Evolutionary conservation across 1,140 invertebrate species (phyloP), one percentile per base, ranked within the genome.

Genomic region (Aplysia californica): DNA sequence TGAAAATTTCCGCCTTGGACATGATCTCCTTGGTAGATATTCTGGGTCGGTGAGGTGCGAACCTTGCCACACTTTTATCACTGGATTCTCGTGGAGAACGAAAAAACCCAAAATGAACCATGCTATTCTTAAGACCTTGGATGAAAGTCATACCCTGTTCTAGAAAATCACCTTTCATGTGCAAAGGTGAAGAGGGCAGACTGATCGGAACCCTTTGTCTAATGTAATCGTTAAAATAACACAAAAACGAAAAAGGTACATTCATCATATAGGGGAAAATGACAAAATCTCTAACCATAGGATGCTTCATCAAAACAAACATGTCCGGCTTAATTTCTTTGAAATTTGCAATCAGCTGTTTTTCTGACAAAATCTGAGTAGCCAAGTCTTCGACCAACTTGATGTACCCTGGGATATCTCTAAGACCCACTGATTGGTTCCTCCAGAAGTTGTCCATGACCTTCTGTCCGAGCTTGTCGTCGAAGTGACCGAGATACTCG

Each of bases 161-260:
- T 4, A 20, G 33, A 21, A 70, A 15, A 6, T 31, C 29, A 33
- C 23, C 33, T 31, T n/a, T 18, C 1, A 36, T 18, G 3, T 18
- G 29, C 55, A 41, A 70, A 26, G 68, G 33, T 29, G 68, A 56
- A 21, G 68, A 39, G 2, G 68, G 20, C 15, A 35, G 68, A n/a
- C n/a, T n/a, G n/a, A n/a, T n/a, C n/a, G n/a, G n/a, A n/a, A n/a
- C n/a, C n/a, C n/a, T n/a, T n/a, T n/a, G 44, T 70, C 4, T 56
- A 39, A 20, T 41, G 68, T 56, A 70, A 35, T 70, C 68, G 38
- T 56, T 70, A 23, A 70, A 56, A 3, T 41, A 35, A 56, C 68
- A 35, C 26, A 70, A n/a, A 20, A n/a, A 35, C 2, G 23, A 41
- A 70, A 70, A 70, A 56, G 68, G 21, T 3, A 44, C 29, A 31